phyloP scores from a whole-genome alignment of 2,888 invertebrate genomes.

The Hyles lineata region DNA sequence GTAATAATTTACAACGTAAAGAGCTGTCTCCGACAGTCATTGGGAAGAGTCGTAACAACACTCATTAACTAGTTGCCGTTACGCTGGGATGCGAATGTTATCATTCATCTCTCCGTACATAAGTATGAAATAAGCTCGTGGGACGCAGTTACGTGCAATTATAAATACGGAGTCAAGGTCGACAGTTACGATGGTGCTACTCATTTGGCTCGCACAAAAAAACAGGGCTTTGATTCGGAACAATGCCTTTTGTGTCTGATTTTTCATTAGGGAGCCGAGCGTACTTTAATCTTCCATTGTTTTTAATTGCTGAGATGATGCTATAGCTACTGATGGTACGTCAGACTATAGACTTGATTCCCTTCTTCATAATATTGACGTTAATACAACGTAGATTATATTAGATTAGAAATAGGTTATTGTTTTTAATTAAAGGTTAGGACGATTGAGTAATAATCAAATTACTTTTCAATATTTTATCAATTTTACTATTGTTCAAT shows the following conservation, averaged over 20 bases:
- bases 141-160: conserved; percentile 61
- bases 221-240: conserved; percentile 38
- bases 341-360: not conserved
- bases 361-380: too few relatives aligned
- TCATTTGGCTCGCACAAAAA: conserved; percentile 43
- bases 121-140: conserved; percentile 59
- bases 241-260: conserved; percentile 40
- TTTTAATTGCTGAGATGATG: conserved; percentile 28
- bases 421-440: too few relatives aligned
- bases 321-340: not conserved
- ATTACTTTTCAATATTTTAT: too few relatives aligned
- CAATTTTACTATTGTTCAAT: too few relatives aligned
- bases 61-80: conserved; percentile 27
- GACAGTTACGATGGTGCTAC: conserved; percentile 40
- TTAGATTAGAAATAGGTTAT: too few relatives aligned
- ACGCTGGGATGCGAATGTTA: conserved; percentile 36
- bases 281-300: conserved; percentile 22
- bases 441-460: too few relatives aligned
- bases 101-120: conserved; percentile 49
- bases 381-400: not conserved
- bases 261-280: conserved; percentile 36
- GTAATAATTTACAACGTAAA: not conserved
- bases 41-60: conserved; percentile 16
- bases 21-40: not conserved
- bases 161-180: conserved; percentile 69